Evolutionary conservation across 2,888 invertebrate species (phyloP), one percentile per base, ranked within the genome.

Genomic region (Microlaimidae sp.): DNA sequence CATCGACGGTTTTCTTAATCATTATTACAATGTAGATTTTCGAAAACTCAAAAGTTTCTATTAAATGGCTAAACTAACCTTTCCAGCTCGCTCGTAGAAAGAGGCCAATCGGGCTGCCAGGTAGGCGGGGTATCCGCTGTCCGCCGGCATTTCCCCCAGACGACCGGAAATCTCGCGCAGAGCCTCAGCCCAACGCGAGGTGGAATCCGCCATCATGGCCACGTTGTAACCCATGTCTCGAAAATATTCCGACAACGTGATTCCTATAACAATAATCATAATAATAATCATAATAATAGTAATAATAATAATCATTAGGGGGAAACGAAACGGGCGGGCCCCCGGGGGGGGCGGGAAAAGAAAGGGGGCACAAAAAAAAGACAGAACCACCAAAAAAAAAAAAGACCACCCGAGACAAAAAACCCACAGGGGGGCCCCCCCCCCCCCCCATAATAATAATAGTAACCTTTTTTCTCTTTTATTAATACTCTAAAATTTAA

Each of bases 131-230:
- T 99, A 99, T 71, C 97, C 97, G 48, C 79, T 79, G 68, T 78
- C 90, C 66, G 97, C 97, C 70, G 97, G 97, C 97, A 99, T 99
- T 80, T 99, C 97, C 71, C 97, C 97, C 71, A 99, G 78, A 75
- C 97, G 93, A 68, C 80, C 93, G 0, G 95, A 95, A 76, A 99
- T 97, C 81, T 99, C 97, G 77, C 97, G 82, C 74, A 99, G 80
- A 64, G 97, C 97, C 75, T 99, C 97, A 57, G 97, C 97, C 97
- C 97, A 97, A 76, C 97, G 88, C 17, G 95, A 97, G 23, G 97
- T 99, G 27, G 95, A 97, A 77, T 97, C 97, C 59, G 97, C 97
- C 97, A 99, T 99, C 97, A 97, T 99, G 63, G 95, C 90, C 46
- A 97, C 97, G 74, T 99, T 88, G 81, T 93, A 92, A 70, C 97